A percentile compares a stretch with the other conserved stretches of the same genome.
These are phyloP conservation scores for Maconellicoccus hirsutus DNA, from an alignment of 1,140 invertebrate species.

Conservation along the genomic window DNA sequence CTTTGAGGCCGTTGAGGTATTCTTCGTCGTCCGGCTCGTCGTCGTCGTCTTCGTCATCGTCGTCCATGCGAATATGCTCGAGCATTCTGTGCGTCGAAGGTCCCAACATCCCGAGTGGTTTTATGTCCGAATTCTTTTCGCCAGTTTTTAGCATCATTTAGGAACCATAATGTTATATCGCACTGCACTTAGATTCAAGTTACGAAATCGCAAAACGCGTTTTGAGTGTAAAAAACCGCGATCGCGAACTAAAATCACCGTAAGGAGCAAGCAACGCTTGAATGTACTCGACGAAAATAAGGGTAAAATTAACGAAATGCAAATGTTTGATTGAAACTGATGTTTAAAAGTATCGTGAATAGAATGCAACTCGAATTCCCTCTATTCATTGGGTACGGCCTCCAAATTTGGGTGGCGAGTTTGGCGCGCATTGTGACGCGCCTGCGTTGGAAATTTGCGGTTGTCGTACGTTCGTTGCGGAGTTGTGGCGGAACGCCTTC, in stretches of 20 bases:
- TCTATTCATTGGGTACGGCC: slow-evolving; percentile 14
- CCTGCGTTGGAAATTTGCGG: slow-evolving; percentile 1
- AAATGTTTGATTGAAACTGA: slow-evolving; percentile 9
- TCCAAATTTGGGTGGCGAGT: slow-evolving; percentile 13
- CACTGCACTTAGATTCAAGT: too few relatives aligned
- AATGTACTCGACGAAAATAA: too few relatives aligned
- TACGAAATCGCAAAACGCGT: too few relatives aligned
- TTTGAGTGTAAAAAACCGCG: too few relatives aligned
- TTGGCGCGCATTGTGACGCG: slow-evolving; percentile 6
- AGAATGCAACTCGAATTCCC: slow-evolving; percentile 17
- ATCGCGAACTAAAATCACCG: too few relatives aligned
- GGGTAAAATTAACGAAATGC: neutral
- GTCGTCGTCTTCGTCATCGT: slow-evolving; percentile 24
- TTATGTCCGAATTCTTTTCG: neutral
- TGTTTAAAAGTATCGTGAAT: neutral
- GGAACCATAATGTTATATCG: neutral
- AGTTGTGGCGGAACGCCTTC: neutral
- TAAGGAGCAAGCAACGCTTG: too few relatives aligned
- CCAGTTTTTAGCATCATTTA: neutral
- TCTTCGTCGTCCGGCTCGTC: slow-evolving; percentile 24
- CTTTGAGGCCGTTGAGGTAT: slow-evolving; percentile 22
- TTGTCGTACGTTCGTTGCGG: neutral
- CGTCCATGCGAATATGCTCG: neutral
- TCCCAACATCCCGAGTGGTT: neutral
- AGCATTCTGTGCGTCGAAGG: neutral